Evolutionary conservation across 2,797 vertebrate species (phyloP), one percentile per base, ranked within the genome.

Genomic region (Dryobates pubescens): DNA sequence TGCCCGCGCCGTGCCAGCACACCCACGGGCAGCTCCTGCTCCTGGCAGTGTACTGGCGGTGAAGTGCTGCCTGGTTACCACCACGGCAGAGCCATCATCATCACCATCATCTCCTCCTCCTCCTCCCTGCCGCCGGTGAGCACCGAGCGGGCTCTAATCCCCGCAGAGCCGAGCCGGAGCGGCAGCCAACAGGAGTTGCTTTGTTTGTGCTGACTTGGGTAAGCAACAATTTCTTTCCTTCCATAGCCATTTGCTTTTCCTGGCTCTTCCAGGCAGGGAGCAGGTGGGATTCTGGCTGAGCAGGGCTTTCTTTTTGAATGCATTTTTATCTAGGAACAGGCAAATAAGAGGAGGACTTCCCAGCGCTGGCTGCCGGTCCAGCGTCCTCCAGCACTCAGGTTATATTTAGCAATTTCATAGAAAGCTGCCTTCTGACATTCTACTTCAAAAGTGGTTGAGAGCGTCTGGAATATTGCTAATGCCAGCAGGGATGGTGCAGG

Each of bases 41-140:
- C 74, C 89, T 61, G 78, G 73, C 90, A 47, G 9, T 94, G 89
- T 70, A 91, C 96, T 97, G 95, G 92, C 96, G 92, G 97, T 77
- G 95, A 96, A 96, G 97, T 34, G 94, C 97, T 97, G 97, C 97
- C 92, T 97, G 95, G 95, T 96, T 96, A 92, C 97, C 41, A 83
- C 59, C 97, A 84, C 96, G 27, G 89, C 96, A 45, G 87, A 96
- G 88, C 93, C 97, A 96, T 34, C 68, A 54, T 29, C 26, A 51
- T 94, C 91, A 18, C n/a, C 56, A n/a, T 20, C 94, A 94, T 96
- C 96, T 96, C 97, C 97, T 56, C 54, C 62, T 89, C 92, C 94
- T 94, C 97, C 96, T 96, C 97, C 97, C 96, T 94, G 92, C 96
- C 86, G 96, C 79, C 93, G 17, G 54, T 86, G 94, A 93, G 94